These are phyloP conservation scores for Caenorhabditis virilis DNA, from an alignment of 2,888 invertebrate genomes.

Conservation along the genomic window DNA sequence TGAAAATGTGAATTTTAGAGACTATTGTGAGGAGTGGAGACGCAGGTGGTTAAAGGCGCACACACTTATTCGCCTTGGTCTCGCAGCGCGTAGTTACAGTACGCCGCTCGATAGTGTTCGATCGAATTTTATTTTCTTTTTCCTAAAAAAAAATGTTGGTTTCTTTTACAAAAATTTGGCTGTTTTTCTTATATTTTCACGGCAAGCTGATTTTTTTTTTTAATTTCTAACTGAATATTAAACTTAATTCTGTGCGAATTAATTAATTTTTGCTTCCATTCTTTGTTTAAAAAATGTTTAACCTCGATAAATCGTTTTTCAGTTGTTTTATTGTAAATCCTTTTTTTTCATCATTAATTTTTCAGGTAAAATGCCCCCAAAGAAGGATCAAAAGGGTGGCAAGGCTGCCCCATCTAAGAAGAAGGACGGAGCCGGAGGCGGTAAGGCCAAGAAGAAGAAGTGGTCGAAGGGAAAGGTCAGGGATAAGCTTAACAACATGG, in stretches of 20 bases:
- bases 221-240: neutral
- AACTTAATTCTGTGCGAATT: neutral
- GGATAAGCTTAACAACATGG: conserved; percentile 98
- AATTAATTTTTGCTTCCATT: neutral
- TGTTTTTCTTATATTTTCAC: neutral
- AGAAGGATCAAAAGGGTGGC: conserved; percentile 70
- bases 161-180: neutral
- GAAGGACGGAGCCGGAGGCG: conserved; percentile 69
- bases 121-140: conserved; percentile 18
- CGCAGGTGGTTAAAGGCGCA: conserved; percentile 23
- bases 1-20: conserved; percentile 6
- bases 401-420: conserved; percentile 68
- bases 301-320: neutral
- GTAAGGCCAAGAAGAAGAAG: conserved; percentile 78
- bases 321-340: neutral
- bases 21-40: conserved; percentile 1
- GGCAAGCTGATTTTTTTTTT: neutral
- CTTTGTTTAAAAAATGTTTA: neutral
- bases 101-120: conserved; percentile 2
- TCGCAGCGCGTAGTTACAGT: conserved; percentile 13
- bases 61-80: conserved; percentile 9
- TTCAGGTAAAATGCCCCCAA: conserved; percentile 60
- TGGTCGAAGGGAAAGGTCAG: conserved; percentile 99
- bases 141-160: neutral
- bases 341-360: neutral